Evolutionary conservation across 2,888 invertebrate genomes (phyloP).

Genomic region (Achlya flavicornis): DNA sequence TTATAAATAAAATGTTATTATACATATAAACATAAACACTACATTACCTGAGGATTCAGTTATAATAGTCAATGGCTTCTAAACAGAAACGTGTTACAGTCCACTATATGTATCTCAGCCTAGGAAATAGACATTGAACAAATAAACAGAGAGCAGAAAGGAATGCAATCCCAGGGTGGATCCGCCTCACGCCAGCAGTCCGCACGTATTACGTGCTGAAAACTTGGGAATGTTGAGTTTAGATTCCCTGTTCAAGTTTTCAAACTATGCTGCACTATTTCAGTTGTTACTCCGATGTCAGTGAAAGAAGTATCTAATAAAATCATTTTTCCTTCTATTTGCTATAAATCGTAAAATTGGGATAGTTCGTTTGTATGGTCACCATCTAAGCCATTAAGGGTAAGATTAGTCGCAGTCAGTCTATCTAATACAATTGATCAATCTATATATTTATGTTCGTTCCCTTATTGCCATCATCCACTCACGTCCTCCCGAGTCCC

Average conservation of each 20-base stretch:
- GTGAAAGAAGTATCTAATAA: background rate
- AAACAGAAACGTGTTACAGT: background rate
- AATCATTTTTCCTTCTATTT: constrained; percentile 16
- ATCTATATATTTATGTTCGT: too few relatives aligned
- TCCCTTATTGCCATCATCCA: too few relatives aligned
- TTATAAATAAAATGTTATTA: too few relatives aligned
- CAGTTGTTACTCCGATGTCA: background rate
- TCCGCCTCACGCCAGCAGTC: constrained; percentile 14
- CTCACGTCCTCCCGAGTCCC: too few relatives aligned
- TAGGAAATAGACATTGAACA: constrained; percentile 10
- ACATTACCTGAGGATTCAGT: background rate
- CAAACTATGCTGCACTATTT: constrained; percentile 12
- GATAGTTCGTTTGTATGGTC: too few relatives aligned
- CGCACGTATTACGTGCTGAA: constrained; percentile 28
- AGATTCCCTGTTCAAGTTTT: constrained; percentile 10
- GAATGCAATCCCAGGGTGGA: constrained; percentile 42
- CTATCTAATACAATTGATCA: too few relatives aligned
- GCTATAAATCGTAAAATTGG: too few relatives aligned
- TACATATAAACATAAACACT: too few relatives aligned
- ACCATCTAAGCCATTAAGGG: too few relatives aligned
- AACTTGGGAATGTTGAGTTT: constrained; percentile 10
- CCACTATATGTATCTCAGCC: background rate
- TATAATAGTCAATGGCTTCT: background rate
- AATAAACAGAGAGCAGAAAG: constrained; percentile 25
- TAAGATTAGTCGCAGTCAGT: too few relatives aligned